A percentile compares a stretch with the other conserved stretches of the same genome.
phyloP scores from a whole-genome alignment of 2,797 vertebrate genomes.

The Sus cebifrons region DNA sequence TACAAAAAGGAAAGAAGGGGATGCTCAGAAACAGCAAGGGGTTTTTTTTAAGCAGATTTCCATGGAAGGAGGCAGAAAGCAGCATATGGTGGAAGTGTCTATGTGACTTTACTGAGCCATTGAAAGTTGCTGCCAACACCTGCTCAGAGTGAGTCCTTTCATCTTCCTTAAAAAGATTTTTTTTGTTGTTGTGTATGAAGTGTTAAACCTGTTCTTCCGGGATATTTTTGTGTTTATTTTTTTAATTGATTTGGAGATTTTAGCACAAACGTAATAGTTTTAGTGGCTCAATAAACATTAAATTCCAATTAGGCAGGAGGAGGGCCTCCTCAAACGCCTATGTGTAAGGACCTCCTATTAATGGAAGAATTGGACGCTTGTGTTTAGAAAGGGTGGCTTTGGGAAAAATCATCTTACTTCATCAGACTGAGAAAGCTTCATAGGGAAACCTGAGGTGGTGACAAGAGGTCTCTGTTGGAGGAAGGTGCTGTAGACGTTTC shows the following conservation, averaged over 20 bases:
- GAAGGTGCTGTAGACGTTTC: neutral
- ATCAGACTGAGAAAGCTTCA: neutral
- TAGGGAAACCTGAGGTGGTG: neutral
- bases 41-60: neutral
- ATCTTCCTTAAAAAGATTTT: slow-evolving; percentile 38
- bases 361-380: slow-evolving; percentile 29
- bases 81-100: neutral
- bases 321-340: neutral
- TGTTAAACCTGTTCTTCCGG: slow-evolving; percentile 36
- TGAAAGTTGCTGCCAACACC: neutral
- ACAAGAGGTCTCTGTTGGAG: neutral
- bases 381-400: slow-evolving; percentile 39
- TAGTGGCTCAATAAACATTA: slow-evolving; percentile 56
- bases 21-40: neutral
- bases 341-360: neutral
- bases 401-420: slow-evolving; percentile 13
- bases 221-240: slow-evolving; percentile 63
- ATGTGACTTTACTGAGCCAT: neutral
- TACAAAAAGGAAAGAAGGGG: neutral
- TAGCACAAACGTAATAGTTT: neutral
- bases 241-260: slow-evolving; percentile 26
- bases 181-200: slow-evolving; percentile 55
- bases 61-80: neutral
- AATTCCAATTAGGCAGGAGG: neutral
- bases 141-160: neutral